Evolutionary conservation across 2,113 vertebrate species (phyloP).

Genomic region (Lethenteron reissneri): DNA sequence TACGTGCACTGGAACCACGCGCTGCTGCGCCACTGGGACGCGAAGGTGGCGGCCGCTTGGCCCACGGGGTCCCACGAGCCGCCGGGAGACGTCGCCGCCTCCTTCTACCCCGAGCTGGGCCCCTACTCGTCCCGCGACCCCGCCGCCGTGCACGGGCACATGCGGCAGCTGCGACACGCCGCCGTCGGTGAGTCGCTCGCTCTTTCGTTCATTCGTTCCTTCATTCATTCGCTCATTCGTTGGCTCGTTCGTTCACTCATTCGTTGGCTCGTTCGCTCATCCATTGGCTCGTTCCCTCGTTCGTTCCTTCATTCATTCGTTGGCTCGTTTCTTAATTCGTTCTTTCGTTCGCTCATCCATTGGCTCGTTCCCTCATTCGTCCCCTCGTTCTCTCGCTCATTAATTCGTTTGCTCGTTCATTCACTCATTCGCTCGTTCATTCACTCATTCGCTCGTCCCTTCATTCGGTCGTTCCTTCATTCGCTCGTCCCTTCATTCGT

Average conservation of each 20-base stretch:
- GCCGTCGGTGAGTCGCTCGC: slow-evolving; percentile 44
- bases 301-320: background rate
- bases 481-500: too few species aligned
- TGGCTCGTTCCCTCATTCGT: too few species aligned
- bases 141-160: slow-evolving; percentile 57
- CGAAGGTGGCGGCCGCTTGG: slow-evolving; percentile 51
- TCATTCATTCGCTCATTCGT: too few species aligned
- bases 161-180: slow-evolving; percentile 65
- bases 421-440: too few species aligned
- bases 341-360: too few species aligned
- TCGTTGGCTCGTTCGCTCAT: background rate
- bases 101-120: slow-evolving; percentile 76
- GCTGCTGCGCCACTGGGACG: slow-evolving; percentile 65
- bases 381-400: too few species aligned
- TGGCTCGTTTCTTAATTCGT: background rate
- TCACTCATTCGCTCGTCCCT: too few species aligned
- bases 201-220: background rate
- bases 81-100: slow-evolving; percentile 70
- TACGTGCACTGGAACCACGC: slow-evolving; percentile 91
- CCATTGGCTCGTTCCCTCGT: background rate
- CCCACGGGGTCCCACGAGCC: slow-evolving; percentile 55
- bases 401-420: too few species aligned
- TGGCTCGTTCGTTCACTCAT: too few species aligned
- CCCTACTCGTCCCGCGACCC: slow-evolving; percentile 79
- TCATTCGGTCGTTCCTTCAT: too few species aligned